Conservation (phyloP, 2,888 invertebrate species). For the Drosophila leonis region DNA sequence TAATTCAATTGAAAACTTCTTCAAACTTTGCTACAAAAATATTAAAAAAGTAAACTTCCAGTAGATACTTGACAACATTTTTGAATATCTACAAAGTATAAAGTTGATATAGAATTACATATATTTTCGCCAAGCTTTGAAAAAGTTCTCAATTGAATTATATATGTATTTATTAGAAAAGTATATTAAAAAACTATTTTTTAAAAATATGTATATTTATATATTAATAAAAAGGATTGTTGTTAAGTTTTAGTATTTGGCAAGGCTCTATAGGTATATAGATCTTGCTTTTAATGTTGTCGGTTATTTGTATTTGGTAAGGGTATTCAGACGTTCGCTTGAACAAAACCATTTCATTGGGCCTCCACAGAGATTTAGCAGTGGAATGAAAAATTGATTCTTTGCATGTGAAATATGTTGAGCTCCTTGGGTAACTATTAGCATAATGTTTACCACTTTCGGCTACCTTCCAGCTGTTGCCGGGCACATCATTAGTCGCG, state of each 20-base stretch:
- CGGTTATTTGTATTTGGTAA: neutral
- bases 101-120: no score
- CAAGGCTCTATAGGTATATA: no score
- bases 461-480: slow-evolving; percentile 76
- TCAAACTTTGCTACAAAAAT: neutral
- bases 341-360: neutral
- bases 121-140: no score
- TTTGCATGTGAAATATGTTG: slow-evolving; percentile 74
- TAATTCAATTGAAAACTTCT: neutral
- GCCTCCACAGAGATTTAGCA: slow-evolving; percentile 67
- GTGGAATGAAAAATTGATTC: slow-evolving; percentile 83
- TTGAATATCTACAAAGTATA: no score
- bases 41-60: no score
- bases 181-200: no score
- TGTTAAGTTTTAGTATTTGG: no score
- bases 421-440: slow-evolving; percentile 69
- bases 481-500: slow-evolving; percentile 77
- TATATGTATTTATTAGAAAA: no score
- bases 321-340: slow-evolving; percentile 30
- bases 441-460: slow-evolving; percentile 77
- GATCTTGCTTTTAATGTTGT: neutral
- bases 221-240: no score
- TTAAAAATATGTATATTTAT: no score
- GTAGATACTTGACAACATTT: no score
- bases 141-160: no score